Percentiles rank a stretch among this genome's conserved stretches.
Evolutionary conservation across 2,113 vertebrate genomes (phyloP).

Genomic region (Rhodinocichla rosea): DNA sequence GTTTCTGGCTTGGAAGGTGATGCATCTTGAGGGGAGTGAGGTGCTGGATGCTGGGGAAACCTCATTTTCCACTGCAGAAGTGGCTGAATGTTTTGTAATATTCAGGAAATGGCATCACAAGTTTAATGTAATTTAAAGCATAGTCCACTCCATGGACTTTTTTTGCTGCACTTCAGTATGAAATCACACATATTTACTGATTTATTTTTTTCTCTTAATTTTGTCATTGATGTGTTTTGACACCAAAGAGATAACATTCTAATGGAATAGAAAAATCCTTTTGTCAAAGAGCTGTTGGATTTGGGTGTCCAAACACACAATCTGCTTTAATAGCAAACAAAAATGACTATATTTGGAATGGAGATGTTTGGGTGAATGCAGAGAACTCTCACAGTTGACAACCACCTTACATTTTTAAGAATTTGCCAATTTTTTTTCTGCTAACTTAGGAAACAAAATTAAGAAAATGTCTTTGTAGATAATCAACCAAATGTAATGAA

Average conservation of each 20-base stretch:
- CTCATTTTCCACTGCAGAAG: not conserved
- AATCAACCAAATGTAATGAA: not conserved
- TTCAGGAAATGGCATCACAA: not conserved
- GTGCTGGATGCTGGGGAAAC: not conserved
- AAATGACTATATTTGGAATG: not conserved
- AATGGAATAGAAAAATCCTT: not conserved
- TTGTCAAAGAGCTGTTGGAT: not conserved
- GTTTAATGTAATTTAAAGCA: not conserved
- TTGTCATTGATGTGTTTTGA: not conserved
- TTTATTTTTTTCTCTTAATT: not conserved
- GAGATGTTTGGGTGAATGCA: not conserved
- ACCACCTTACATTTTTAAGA: not conserved
- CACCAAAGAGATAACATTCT: not conserved
- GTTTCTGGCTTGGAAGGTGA: slow-evolving; percentile 25
- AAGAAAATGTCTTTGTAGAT: not conserved
- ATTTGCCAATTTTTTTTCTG: not conserved
- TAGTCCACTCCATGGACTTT: not conserved
- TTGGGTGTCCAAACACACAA: not conserved
- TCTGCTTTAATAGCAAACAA: not conserved
- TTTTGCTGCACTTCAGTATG: not conserved
- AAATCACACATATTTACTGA: not conserved
- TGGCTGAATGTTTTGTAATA: not conserved
- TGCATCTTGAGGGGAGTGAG: not conserved
- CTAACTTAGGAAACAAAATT: not conserved
- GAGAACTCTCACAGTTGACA: not conserved